Evolutionary conservation across 2,888 invertebrate species (phyloP), one percentile per base, ranked within the genome.

Genomic region (Temnothorax rugatulus): DNA sequence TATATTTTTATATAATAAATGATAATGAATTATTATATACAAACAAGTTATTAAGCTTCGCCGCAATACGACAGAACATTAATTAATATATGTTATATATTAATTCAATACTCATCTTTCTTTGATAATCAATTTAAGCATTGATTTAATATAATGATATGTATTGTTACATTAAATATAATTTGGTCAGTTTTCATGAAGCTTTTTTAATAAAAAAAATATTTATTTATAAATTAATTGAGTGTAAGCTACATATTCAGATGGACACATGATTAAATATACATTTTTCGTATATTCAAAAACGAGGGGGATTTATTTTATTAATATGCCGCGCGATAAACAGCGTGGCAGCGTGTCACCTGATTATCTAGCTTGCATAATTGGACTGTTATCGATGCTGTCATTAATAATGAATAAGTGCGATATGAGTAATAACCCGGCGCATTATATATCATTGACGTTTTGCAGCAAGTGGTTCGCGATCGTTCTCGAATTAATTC

Each of bases 401-500:
- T 81, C 79, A 81, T 74, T 81, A 81, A 74, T 81, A 81, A 81
- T 81, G 76, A 75, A 59, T 75, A 47, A 75, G 21, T 34, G 18
- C 47, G 38, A 57, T 74, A 59, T 79, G 74, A 79, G 79, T 81
- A 75, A 81, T 81, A 54, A 47, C 38, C 38, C 34, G 21, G 38
- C 34, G 34, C 44, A 73, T 21, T 38, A 25, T 38, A 25, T 69
- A 25, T 63, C 69, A 71, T 84, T 86, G 87, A 86, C 68, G 54
- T 87, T 87, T 84, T 63, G 64, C 73, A 74, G 63, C 66, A 73
- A 87, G 83, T 68, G 61, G 50, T 54, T 41, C 50, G 18, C 76
- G 86, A 87, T 54, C 50, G 63, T 64, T 84, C 57, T 29, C 29
- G 50, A 87, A 87, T 87, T 83, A 88, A 87, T 87, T 88, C 21